Conservation (phyloP, 2,888 invertebrate genomes). For the Coenonympha glycerion region DNA sequence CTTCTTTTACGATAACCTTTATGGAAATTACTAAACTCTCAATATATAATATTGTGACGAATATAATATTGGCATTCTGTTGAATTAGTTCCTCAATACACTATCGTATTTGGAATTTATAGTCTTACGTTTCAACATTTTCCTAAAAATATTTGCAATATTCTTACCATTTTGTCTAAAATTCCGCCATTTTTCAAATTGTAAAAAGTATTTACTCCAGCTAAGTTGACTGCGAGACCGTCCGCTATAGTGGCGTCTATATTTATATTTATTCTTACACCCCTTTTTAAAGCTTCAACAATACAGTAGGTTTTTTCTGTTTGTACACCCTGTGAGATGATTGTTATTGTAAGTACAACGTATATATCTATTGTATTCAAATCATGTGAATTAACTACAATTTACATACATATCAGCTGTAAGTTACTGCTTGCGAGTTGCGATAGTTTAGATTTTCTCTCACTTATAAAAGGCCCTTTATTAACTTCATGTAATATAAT, state of each 20-base stretch:
- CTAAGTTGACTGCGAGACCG: conserved; percentile 76
- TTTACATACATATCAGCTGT: background rate
- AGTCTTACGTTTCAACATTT: background rate
- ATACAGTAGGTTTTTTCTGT: conserved; percentile 61
- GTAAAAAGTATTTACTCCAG: conserved; percentile 62
- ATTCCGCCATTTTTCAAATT: conserved; percentile 51
- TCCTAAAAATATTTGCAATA: too few species aligned
- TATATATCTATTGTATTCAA: too few species aligned
- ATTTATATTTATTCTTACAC: conserved; percentile 80
- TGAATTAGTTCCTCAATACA: too few species aligned
- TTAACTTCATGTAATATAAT: too few species aligned
- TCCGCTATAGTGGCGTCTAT: conserved; percentile 86
- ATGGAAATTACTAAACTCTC: background rate
- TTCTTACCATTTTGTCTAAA: conserved; percentile 65
- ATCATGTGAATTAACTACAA: background rate
- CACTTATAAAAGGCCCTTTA: background rate
- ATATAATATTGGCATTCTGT: background rate
- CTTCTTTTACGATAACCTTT: conserved; percentile 85
- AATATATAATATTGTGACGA: background rate
- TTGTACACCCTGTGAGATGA: conserved; percentile 46
- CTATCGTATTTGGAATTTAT: background rate
- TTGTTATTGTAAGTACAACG: too few species aligned
- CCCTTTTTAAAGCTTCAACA: conserved; percentile 74
- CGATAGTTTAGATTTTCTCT: too few species aligned
- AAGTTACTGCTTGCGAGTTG: too few species aligned